A percentile compares a stretch with the other conserved stretches of the same genome.
These are phyloP conservation scores for Drosophila falleni DNA, from an alignment of 2,888 invertebrate species.

Conservation along the genomic window DNA sequence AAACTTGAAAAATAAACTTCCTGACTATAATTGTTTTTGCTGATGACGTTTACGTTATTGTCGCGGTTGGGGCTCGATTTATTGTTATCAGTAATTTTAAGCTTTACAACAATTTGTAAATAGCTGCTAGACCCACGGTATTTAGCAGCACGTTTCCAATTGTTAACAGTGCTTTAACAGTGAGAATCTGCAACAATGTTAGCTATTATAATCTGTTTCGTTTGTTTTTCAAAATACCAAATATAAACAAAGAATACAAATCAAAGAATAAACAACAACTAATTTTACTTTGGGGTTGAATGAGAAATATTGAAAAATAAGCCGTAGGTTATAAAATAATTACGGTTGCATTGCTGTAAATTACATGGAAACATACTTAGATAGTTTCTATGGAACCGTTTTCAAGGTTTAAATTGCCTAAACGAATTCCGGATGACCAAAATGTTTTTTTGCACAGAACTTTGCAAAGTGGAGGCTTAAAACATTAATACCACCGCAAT, in stretches of 20 bases:
- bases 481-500: constrained; percentile 7
- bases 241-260: constrained; percentile 3
- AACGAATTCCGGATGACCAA: not conserved
- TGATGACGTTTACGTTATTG: not conserved
- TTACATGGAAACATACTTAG: too few species aligned
- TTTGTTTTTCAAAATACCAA: not conserved
- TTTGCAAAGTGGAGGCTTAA: not conserved
- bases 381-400: not conserved
- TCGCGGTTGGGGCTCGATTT: not conserved
- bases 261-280: not conserved
- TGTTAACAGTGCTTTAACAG: constrained; percentile 25
- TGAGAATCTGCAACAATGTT: constrained; percentile 6
- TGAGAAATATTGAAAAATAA: not conserved
- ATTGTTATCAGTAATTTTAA: not conserved
- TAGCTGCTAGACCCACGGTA: not conserved
- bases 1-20: not conserved
- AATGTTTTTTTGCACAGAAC: not conserved
- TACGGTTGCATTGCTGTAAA: not conserved
- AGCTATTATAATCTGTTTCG: not conserved
- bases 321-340: not conserved
- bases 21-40: too few species aligned
- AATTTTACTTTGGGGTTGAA: not conserved
- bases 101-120: not conserved
- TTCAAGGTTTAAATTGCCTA: not conserved
- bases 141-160: not conserved